phyloP scores from a whole-genome alignment of 2,113 vertebrate genomes.

The Ptychochromis oligacanthus region DNA sequence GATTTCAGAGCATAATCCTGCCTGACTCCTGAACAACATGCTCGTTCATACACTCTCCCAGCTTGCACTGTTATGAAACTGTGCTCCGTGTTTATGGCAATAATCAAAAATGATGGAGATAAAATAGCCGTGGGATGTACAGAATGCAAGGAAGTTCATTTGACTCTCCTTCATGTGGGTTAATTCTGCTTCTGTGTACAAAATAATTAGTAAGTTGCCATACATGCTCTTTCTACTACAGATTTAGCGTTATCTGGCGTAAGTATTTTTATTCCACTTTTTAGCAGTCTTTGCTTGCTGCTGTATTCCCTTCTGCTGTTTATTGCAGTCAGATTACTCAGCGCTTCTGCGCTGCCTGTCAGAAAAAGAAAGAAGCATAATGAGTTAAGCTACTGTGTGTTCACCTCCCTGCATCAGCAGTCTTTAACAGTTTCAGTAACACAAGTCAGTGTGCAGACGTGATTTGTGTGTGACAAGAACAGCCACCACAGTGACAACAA shows the following conservation, averaged over 20 bases:
- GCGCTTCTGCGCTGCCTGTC: constrained; percentile 63
- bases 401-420: constrained; percentile 60
- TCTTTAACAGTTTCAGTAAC: constrained; percentile 69
- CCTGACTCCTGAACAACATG: constrained; percentile 59
- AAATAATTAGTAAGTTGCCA: constrained; percentile 32
- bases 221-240: constrained; percentile 10
- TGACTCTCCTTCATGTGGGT: constrained; percentile 9
- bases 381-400: constrained; percentile 48
- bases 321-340: constrained; percentile 71
- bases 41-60: constrained; percentile 37
- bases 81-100: constrained; percentile 9
- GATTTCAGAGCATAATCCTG: constrained; percentile 70
- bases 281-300: constrained; percentile 23
- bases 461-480: constrained; percentile 50
- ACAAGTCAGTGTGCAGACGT: constrained; percentile 39
- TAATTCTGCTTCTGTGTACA: constrained; percentile 32
- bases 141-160: constrained; percentile 13
- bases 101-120: constrained; percentile 21
- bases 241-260: constrained; percentile 26
- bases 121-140: not conserved
- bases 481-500: constrained; percentile 28
- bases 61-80: constrained; percentile 24
- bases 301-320: constrained; percentile 40
- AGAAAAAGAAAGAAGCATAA: constrained; percentile 46
- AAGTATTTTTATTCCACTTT: constrained; percentile 27